Evolutionary conservation across 2,113 vertebrate genomes (phyloP).

Genomic region (Furnarius figulus): DNA sequence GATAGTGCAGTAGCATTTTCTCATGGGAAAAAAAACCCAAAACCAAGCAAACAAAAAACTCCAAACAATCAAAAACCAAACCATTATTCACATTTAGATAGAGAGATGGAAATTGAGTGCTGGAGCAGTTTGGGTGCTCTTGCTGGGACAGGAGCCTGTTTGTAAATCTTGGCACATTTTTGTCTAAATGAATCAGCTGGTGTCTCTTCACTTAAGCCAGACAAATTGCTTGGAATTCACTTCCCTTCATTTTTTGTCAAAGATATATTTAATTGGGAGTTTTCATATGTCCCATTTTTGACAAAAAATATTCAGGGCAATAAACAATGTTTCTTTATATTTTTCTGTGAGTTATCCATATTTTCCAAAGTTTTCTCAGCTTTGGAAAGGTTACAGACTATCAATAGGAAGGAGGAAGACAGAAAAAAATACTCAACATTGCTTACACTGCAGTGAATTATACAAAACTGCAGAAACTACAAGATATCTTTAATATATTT

Average conservation of each 20-base stretch:
- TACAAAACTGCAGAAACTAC: background rate
- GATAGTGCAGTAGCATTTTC: background rate
- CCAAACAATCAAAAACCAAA: background rate
- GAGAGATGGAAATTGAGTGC: background rate
- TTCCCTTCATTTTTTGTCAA: background rate
- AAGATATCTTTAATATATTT: background rate
- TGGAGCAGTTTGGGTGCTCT: background rate
- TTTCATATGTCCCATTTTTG: background rate
- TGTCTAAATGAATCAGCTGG: background rate
- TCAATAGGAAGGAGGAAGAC: background rate
- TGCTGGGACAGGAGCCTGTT: background rate
- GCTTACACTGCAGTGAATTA: background rate
- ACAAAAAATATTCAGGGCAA: background rate
- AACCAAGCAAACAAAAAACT: too few species aligned
- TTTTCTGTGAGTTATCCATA: background rate
- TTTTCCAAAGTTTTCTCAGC: background rate
- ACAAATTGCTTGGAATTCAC: background rate
- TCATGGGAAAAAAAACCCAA: background rate
- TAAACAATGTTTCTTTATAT: background rate
- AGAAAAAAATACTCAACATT: background rate
- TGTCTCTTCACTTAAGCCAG: background rate
- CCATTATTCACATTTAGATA: background rate
- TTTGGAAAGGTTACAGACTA: background rate
- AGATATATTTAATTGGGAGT: background rate
- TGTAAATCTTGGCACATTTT: background rate